Evolutionary conservation across 2,797 vertebrate species (phyloP).

Genomic region (Girardinus metallicus): DNA sequence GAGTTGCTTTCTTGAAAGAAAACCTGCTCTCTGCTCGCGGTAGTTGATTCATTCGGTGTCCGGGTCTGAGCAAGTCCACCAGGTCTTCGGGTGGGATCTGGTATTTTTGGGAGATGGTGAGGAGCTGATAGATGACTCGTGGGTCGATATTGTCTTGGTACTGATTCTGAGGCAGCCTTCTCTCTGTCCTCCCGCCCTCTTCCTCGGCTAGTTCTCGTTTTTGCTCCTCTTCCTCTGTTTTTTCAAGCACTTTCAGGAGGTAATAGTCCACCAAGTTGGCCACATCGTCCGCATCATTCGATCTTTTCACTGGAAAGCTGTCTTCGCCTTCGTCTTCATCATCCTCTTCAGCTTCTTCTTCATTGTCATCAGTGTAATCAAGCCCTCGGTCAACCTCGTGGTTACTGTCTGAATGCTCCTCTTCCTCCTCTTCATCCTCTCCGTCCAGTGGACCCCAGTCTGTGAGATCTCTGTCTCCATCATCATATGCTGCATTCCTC

Average conservation of each 20-base stretch:
- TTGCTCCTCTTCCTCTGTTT: conserved; percentile 76
- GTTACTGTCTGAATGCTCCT: conserved; percentile 84
- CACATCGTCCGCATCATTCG: conserved; percentile 82
- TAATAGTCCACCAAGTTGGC: conserved; percentile 89
- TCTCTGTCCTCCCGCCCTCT: conserved; percentile 78
- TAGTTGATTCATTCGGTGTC: conserved; percentile 69
- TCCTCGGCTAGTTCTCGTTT: conserved; percentile 64
- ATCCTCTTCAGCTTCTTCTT: conserved; percentile 71
- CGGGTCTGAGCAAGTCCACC: conserved; percentile 86
- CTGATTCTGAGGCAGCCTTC: conserved; percentile 65
- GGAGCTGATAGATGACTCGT: conserved; percentile 86
- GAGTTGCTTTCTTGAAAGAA: conserved; percentile 76
- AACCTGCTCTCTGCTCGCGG: conserved; percentile 73
- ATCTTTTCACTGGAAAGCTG: conserved; percentile 81
- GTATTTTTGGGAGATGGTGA: conserved; percentile 91
- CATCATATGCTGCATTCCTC: conserved; percentile 87
- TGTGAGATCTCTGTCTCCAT: conserved; percentile 83
- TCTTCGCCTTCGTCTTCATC: conserved; percentile 76
- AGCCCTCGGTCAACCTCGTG: conserved; percentile 81
- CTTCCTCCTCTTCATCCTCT: conserved; percentile 85
- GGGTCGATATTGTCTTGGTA: conserved; percentile 79
- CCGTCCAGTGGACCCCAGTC: conserved; percentile 87
- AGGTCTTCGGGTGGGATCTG: conserved; percentile 93
- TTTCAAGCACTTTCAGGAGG: conserved; percentile 87
- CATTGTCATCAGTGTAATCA: conserved; percentile 71